Conservation (phyloP, 35 echinoderm and acorn worm species). For the Eucidaris tribuloides region DNA sequence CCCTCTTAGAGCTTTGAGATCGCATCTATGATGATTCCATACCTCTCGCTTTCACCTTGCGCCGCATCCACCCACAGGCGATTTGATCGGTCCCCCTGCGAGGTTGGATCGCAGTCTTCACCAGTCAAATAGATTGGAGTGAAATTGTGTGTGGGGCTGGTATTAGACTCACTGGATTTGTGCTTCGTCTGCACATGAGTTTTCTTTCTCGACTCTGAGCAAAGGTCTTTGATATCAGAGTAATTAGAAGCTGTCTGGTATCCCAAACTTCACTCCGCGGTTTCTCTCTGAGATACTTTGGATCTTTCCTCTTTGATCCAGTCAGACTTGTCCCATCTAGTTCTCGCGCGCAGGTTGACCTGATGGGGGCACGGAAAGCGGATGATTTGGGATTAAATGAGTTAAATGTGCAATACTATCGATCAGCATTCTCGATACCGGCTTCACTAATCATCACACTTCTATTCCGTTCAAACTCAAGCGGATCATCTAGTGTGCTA, state of each 20-base stretch:
- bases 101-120: constrained; percentile 30
- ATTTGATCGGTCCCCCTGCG: neutral
- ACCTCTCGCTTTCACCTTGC: constrained; percentile 81
- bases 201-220: neutral
- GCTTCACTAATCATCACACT: neutral
- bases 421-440: constrained; percentile 13
- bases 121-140: constrained; percentile 59
- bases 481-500: constrained; percentile 62
- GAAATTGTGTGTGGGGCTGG: constrained; percentile 70
- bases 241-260: neutral
- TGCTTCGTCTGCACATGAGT: constrained; percentile 1
- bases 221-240: constrained; percentile 39
- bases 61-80: constrained; percentile 27
- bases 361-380: constrained; percentile 38
- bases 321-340: neutral
- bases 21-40: constrained; percentile 81
- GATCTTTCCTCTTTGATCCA: constrained; percentile 10
- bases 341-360: neutral
- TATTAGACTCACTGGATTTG: neutral
- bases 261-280: neutral
- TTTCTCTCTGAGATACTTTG: neutral
- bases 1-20: constrained; percentile 52
- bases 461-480: constrained; percentile 50
- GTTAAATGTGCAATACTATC: constrained; percentile 58
- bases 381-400: constrained; percentile 45